Conservation (phyloP, 2,113 vertebrate genomes). For the Myocastor coypus region DNA sequence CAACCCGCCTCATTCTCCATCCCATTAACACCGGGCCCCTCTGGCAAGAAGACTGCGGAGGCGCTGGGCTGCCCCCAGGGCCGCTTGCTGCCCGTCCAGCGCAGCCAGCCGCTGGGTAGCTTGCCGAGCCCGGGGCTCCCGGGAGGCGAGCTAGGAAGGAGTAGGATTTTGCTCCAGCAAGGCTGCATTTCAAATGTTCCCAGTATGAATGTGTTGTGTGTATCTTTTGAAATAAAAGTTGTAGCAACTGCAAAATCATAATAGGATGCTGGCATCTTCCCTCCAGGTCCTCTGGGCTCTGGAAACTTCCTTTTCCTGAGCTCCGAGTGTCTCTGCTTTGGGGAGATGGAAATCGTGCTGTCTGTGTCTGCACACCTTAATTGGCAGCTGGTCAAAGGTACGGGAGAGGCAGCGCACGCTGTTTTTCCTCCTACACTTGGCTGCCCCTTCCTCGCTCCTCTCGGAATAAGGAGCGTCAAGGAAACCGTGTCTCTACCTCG, state of each 20-base stretch:
- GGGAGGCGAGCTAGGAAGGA: not conserved
- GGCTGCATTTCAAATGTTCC: not conserved
- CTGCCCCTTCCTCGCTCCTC: not conserved
- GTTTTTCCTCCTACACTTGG: not conserved
- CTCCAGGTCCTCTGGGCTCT: slow-evolving; percentile 18
- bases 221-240: slow-evolving; percentile 71
- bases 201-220: not conserved
- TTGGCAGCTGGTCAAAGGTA: not conserved
- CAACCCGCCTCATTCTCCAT: slow-evolving; percentile 10
- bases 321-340: not conserved
- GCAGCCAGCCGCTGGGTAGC: slow-evolving; percentile 9
- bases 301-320: slow-evolving; percentile 13
- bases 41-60: slow-evolving; percentile 48
- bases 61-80: not conserved
- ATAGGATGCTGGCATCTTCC: slow-evolving; percentile 14
- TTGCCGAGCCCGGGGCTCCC: not conserved
- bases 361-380: not conserved
- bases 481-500: accelerated
- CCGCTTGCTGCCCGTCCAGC: accelerated
- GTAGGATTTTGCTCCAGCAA: not conserved
- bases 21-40: slow-evolving; percentile 60
- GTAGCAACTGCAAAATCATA: not conserved
- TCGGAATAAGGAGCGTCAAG: accelerated
- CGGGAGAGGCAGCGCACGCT: not conserved
- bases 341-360: not conserved